These are phyloP conservation scores for Bothrops jararaca DNA, from an alignment of 2,113 vertebrate species.

Conservation along the genomic window DNA sequence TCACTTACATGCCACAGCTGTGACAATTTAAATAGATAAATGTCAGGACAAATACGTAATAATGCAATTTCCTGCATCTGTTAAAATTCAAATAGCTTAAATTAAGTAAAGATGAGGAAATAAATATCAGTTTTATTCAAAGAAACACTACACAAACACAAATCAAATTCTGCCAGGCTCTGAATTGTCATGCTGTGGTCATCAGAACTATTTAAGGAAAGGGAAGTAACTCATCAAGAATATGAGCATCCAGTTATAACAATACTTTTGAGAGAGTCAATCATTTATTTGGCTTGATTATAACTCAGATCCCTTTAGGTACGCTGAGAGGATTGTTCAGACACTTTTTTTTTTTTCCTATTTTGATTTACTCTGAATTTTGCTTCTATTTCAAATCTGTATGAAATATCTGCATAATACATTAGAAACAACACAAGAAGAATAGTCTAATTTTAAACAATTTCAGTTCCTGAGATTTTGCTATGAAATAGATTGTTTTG, in stretches of 20 bases:
- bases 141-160: slow-evolving; percentile 15
- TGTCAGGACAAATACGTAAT: slow-evolving; percentile 25
- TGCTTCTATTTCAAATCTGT: not conserved
- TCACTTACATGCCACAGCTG: slow-evolving; percentile 15
- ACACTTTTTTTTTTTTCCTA: not conserved
- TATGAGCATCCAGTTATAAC: not conserved
- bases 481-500: not conserved
- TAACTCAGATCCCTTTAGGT: not conserved
- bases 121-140: slow-evolving; percentile 22
- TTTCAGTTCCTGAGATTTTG: not conserved
- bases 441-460: not conserved
- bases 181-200: not conserved
- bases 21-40: slow-evolving; percentile 28
- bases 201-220: slow-evolving; percentile 24
- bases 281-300: not conserved
- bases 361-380: not conserved
- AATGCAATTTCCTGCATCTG: slow-evolving; percentile 33
- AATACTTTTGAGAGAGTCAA: not conserved
- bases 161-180: slow-evolving; percentile 14
- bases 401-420: not conserved
- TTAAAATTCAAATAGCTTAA: slow-evolving; percentile 33
- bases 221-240: slow-evolving; percentile 13
- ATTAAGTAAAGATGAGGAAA: slow-evolving; percentile 24
- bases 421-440: not conserved
- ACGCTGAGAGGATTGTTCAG: not conserved